A percentile compares a stretch with the other conserved stretches of the same genome.
Evolutionary conservation across 2,797 vertebrate genomes (phyloP).

Genomic region (Hozukius guyotensis): DNA sequence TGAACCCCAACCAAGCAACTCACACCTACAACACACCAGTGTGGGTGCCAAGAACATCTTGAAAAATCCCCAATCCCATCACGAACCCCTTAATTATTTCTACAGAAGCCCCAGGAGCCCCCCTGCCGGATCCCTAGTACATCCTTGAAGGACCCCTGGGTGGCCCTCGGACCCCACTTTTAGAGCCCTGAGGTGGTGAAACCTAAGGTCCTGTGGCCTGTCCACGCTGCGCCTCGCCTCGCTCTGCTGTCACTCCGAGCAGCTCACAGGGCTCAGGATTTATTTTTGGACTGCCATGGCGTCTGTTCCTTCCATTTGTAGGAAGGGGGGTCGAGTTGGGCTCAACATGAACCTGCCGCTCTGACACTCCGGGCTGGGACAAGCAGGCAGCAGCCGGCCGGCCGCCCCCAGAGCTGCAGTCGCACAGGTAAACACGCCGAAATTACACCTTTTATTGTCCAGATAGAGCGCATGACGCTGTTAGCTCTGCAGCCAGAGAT

Average conservation of each 20-base stretch:
- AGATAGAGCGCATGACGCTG: slow-evolving; percentile 13
- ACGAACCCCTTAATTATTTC: background rate
- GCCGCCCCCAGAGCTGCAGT: slow-evolving; percentile 73
- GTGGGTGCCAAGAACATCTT: background rate
- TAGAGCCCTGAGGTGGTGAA: slow-evolving; percentile 56
- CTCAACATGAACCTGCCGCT: slow-evolving; percentile 82
- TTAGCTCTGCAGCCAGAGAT: slow-evolving; percentile 28
- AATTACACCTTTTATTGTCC: slow-evolving; percentile 55
- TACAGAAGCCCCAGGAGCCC: background rate
- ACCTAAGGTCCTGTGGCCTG: slow-evolving; percentile 68
- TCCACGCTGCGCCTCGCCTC: slow-evolving; percentile 32
- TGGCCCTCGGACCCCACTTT: slow-evolving; percentile 56
- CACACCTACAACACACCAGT: background rate
- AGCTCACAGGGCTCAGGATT: slow-evolving; percentile 67
- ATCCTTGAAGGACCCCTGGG: slow-evolving; percentile 31
- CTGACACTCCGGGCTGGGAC: slow-evolving; percentile 82
- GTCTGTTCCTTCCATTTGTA: slow-evolving; percentile 84
- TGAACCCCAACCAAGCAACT: background rate
- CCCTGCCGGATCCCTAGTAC: background rate
- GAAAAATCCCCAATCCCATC: background rate
- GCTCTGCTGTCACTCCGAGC: slow-evolving; percentile 72
- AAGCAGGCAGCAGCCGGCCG: slow-evolving; percentile 81
- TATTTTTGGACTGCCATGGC: slow-evolving; percentile 91
- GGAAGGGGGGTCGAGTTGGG: slow-evolving; percentile 82
- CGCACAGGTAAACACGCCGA: slow-evolving; percentile 80